phyloP scores from a whole-genome alignment of 2,888 invertebrate species.

The Eupithecia centaureata region DNA sequence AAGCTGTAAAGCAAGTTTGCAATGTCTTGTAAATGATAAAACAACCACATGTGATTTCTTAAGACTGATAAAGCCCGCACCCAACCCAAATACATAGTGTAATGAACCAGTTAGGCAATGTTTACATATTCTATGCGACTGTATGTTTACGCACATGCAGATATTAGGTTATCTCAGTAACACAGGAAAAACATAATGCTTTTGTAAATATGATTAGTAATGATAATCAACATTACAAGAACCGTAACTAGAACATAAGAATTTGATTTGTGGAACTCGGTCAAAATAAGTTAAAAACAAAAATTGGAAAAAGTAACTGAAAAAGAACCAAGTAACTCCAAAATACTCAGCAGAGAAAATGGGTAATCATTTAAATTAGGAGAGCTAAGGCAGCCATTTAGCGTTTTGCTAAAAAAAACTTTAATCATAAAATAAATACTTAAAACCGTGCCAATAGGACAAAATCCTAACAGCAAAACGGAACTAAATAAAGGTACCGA shows the following conservation, averaged over 20 bases:
- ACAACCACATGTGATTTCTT: slow-evolving; percentile 42
- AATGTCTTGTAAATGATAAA: slow-evolving; percentile 29
- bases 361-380: neutral
- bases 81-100: slow-evolving; percentile 60
- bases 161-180: slow-evolving; percentile 13
- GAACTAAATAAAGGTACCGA: neutral
- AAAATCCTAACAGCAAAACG: neutral
- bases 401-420: too few relatives aligned
- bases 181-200: slow-evolving; percentile 18
- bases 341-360: neutral
- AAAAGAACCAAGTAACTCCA: neutral
- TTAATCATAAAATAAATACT: too few relatives aligned
- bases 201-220: slow-evolving; percentile 27
- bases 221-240: neutral
- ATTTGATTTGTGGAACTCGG: neutral
- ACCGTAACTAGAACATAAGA: neutral
- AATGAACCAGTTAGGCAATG: slow-evolving; percentile 54
- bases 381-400: neutral
- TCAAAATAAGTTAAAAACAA: neutral
- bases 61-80: slow-evolving; percentile 52
- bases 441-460: neutral
- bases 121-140: slow-evolving; percentile 38
- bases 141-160: slow-evolving; percentile 16
- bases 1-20: neutral
- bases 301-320: neutral